phyloP scores from a whole-genome alignment of 2,113 vertebrate species.

The Atrichornis clamosus region DNA sequence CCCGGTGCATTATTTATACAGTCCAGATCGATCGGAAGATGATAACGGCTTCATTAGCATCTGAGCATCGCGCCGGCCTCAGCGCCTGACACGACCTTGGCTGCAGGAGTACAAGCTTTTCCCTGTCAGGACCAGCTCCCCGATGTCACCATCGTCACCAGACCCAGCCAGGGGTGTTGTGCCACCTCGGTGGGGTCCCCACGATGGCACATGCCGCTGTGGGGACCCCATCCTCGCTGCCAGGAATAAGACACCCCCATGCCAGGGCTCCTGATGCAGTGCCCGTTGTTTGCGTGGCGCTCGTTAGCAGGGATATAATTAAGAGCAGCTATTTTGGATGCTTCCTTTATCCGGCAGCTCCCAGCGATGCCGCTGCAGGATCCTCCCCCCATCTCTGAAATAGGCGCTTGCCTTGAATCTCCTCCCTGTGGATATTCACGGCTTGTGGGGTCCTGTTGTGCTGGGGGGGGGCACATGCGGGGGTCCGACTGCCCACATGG shows the following conservation, averaged over 20 bases:
- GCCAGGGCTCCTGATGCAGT: neutral
- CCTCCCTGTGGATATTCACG: neutral
- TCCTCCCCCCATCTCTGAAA: neutral
- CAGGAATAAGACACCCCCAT: neutral
- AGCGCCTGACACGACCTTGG: constrained; percentile 33
- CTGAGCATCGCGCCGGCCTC: neutral
- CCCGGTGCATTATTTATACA: constrained; percentile 51
- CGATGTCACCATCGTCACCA: neutral
- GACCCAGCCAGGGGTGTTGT: neutral
- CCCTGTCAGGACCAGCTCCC: neutral
- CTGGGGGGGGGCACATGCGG: neutral
- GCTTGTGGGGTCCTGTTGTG: neutral
- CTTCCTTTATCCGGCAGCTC: constrained; percentile 54
- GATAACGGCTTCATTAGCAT: constrained; percentile 65
- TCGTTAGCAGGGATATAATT: constrained; percentile 54
- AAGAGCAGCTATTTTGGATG: constrained; percentile 61
- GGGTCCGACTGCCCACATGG: neutral
- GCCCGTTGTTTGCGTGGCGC: constrained; percentile 5
- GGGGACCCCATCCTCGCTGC: neutral
- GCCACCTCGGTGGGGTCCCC: neutral
- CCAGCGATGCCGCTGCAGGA: constrained; percentile 13
- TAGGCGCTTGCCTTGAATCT: neutral
- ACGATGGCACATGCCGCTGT: fast-evolving
- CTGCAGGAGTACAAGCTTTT: constrained; percentile 23
- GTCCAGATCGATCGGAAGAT: constrained; percentile 32